Conservation (phyloP, 2,113 vertebrate genomes). For the Prionailurus bengalensis region DNA sequence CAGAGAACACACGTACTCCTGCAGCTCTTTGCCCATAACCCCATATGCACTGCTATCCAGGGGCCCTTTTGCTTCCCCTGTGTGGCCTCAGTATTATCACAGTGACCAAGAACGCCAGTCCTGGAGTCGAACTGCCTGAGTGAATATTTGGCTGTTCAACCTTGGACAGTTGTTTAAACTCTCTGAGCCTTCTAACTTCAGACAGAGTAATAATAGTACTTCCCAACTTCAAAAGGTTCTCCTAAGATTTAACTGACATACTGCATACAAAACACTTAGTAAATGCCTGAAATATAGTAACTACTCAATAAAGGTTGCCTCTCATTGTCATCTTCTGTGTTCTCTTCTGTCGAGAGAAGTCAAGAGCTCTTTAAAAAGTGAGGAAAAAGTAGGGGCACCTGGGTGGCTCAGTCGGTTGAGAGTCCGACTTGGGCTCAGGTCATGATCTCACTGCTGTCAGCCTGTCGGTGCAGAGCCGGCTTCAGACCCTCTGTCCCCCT, state of each 20-base stretch:
- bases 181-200: neutral
- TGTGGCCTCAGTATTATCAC: neutral
- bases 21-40: neutral
- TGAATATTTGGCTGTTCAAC: neutral
- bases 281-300: neutral
- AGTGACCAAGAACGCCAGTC: neutral
- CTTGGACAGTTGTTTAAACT: neutral
- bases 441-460: no score
- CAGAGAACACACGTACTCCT: neutral
- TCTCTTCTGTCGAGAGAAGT: neutral
- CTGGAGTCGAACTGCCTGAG: neutral
- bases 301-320: neutral
- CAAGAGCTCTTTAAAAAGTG: neutral
- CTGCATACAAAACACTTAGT: neutral
- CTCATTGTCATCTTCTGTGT: neutral
- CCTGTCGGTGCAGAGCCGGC: no score
- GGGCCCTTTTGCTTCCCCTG: neutral
- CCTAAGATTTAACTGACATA: neutral
- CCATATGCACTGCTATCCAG: accelerated
- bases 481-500: no score
- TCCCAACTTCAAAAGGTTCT: neutral
- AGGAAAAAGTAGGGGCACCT: neutral
- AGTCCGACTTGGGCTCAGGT: no score
- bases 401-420: no score
- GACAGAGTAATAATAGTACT: neutral